phyloP scores from a whole-genome alignment of 2,113 vertebrate genomes.

The Myrmecophaga tridactyla region DNA sequence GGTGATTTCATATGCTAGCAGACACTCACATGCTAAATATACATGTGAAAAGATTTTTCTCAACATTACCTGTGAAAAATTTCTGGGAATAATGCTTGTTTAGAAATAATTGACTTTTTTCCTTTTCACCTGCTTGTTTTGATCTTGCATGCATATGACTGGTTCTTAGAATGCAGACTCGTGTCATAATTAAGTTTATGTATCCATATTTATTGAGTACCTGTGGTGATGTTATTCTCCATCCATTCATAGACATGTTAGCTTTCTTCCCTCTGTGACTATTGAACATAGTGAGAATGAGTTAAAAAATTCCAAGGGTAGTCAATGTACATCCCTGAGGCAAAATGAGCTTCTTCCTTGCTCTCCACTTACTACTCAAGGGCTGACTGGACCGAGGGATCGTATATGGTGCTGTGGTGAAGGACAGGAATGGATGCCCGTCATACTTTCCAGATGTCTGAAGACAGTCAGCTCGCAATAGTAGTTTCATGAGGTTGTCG shows the following conservation, averaged over 20 bases:
- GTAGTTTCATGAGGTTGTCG: background rate
- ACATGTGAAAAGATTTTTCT: background rate
- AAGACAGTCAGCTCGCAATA: background rate
- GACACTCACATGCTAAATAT: too few relatives aligned
- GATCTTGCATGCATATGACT: background rate
- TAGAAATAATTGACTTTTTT: background rate
- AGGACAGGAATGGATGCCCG: background rate
- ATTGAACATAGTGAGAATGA: background rate
- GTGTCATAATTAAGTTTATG: background rate
- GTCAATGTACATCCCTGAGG: rapidly evolving
- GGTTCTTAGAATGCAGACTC: background rate
- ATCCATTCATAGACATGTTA: background rate
- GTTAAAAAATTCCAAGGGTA: background rate
- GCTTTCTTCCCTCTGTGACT: background rate
- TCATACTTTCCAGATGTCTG: background rate
- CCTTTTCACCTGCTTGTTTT: background rate
- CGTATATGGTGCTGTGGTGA: background rate
- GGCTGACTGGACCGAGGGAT: background rate
- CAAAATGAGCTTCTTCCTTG: background rate
- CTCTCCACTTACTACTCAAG: background rate
- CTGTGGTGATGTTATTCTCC: background rate
- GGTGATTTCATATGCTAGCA: background rate
- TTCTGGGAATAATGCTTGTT: background rate
- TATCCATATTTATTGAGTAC: background rate
- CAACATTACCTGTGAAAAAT: background rate